phyloP scores from a whole-genome alignment of 2,797 vertebrate genomes.

The Protosalanx chinensis region DNA sequence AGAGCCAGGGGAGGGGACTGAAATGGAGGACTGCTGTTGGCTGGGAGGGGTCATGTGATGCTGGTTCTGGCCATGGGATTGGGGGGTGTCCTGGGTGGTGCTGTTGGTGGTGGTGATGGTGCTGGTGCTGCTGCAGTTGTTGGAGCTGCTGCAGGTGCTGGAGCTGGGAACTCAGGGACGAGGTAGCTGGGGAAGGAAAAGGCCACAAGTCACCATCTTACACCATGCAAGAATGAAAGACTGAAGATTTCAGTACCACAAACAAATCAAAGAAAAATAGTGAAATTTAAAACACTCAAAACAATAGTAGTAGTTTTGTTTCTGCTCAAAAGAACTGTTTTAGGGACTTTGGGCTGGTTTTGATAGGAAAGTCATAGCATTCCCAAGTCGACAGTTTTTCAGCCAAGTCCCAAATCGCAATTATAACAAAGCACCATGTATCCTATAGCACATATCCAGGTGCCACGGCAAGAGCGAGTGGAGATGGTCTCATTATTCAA shows the following conservation, averaged over 20 bases:
- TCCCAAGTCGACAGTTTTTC: not conserved
- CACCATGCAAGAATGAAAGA: not conserved
- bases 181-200: constrained; percentile 88
- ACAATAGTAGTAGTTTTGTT: too few relatives aligned
- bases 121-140: constrained; percentile 88
- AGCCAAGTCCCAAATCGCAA: not conserved
- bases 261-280: too few relatives aligned
- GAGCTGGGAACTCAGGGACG: constrained; percentile 97
- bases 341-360: not conserved
- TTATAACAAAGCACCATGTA: constrained; percentile 11
- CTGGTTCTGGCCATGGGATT: constrained; percentile 68
- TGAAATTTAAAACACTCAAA: too few relatives aligned
- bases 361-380: not conserved
- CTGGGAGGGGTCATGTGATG: constrained; percentile 75
- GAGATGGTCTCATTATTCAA: constrained; percentile 41
- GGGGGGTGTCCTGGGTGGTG: constrained; percentile 63
- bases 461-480: constrained; percentile 19
- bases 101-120: constrained; percentile 76
- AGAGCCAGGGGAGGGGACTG: constrained; percentile 66
- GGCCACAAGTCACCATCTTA: constrained; percentile 6
- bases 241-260: not conserved
- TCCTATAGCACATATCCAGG: constrained; percentile 27
- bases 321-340: too few relatives aligned
- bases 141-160: constrained; percentile 98
- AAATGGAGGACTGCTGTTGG: constrained; percentile 67